Conservation (phyloP, 2,888 invertebrate species). For the Drosophila emarginata region DNA sequence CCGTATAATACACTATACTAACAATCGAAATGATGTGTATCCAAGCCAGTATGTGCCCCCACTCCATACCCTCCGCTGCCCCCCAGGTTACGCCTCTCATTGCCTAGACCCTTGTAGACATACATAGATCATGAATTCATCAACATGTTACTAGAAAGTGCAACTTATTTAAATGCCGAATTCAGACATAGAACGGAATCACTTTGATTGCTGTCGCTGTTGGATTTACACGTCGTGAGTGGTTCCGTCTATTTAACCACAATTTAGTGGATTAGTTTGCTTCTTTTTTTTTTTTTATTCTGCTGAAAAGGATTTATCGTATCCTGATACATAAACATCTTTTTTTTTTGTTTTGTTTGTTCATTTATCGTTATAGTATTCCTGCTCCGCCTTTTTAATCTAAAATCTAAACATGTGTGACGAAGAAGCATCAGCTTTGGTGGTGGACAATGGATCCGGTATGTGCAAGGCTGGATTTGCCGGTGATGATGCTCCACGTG, state of each 20-base stretch:
- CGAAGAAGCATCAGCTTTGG: conserved; percentile 96
- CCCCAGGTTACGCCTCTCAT: conserved; percentile 8
- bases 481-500: conserved; percentile 97
- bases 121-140: conserved; percentile 57
- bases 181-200: conserved; percentile 69
- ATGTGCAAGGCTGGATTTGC: conserved; percentile 99
- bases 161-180: conserved; percentile 73
- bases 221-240: conserved; percentile 79
- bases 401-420: conserved; percentile 86
- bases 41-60: conserved; percentile 33
- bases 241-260: conserved; percentile 20
- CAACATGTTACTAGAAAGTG: conserved; percentile 70
- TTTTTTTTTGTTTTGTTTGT: not conserved
- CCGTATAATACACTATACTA: conserved; percentile 24
- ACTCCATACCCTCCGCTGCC: conserved; percentile 7
- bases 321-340: not conserved
- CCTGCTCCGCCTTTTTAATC: conserved; percentile 35
- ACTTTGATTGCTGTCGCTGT: conserved; percentile 81
- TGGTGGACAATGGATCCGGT: conserved; percentile 98
- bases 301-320: conserved; percentile 17
- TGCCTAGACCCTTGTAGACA: conserved; percentile 34
- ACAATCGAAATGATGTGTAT: conserved; percentile 47
- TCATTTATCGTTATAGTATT: conserved; percentile 46
- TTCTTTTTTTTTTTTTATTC: not conserved
- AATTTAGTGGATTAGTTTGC: not conserved